Conservation (phyloP, 2,888 invertebrate species). For the Adelognathus sp. region DNA sequence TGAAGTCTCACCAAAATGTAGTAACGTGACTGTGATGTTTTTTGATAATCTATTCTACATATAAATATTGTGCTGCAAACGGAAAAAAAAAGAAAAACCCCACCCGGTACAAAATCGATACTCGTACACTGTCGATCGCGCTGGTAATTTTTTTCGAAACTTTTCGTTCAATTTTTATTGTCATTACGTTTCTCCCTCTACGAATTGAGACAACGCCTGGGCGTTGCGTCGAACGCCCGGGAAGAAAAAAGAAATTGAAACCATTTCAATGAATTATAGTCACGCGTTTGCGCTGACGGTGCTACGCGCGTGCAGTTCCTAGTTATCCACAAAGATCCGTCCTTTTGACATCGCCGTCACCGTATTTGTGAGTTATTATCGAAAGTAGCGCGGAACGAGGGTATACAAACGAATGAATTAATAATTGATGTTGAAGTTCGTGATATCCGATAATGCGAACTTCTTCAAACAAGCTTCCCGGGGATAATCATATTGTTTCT, state of each 20-base stretch:
- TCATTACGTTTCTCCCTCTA: constrained; percentile 3
- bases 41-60: constrained; percentile 73
- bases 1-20: constrained; percentile 55
- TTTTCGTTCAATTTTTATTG: constrained; percentile 42
- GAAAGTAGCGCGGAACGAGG: constrained; percentile 16
- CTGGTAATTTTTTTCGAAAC: constrained; percentile 60
- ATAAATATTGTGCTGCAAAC: constrained; percentile 46
- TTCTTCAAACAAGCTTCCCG: constrained; percentile 39
- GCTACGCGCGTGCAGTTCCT: constrained; percentile 73
- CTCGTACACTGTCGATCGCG: constrained; percentile 31
- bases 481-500: constrained; percentile 9
- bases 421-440: constrained; percentile 24
- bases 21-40: constrained; percentile 75
- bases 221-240: not conserved
- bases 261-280: not conserved
- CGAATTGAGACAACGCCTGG: constrained; percentile 7
- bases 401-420: not conserved
- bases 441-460: constrained; percentile 8
- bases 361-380: constrained; percentile 8
- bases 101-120: constrained; percentile 11
- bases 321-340: constrained; percentile 73
- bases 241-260: not conserved
- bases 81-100: too few species aligned
- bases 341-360: constrained; percentile 65
- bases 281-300: constrained; percentile 24